Evolutionary conservation across 2,113 vertebrate genomes (phyloP).

Genomic region (Donacobius atricapilla): DNA sequence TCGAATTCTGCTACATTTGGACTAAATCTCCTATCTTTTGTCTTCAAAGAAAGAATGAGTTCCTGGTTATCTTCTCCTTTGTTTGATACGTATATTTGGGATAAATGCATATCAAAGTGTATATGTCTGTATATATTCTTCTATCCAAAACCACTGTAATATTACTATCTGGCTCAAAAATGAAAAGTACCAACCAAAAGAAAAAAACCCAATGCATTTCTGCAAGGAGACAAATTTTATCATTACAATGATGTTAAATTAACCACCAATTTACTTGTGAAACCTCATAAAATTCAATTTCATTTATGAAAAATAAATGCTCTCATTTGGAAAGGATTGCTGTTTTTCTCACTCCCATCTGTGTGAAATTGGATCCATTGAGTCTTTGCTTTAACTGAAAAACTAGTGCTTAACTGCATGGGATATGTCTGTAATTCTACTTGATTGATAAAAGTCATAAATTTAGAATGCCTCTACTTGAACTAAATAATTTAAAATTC

Average conservation of each 20-base stretch:
- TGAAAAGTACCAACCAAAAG: background rate
- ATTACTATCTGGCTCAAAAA: background rate
- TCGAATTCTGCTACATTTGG: background rate
- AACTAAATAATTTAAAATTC: conserved; percentile 35
- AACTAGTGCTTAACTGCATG: background rate
- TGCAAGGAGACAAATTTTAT: background rate
- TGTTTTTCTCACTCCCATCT: background rate
- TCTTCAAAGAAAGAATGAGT: background rate
- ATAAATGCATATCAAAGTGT: background rate
- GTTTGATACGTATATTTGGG: background rate
- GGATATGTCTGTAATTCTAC: conserved; percentile 6
- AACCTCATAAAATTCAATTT: conserved; percentile 33
- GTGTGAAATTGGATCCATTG: background rate
- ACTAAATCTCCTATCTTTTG: background rate
- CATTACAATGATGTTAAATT: background rate
- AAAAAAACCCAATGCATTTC: background rate
- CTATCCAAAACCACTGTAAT: background rate
- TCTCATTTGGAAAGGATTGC: background rate
- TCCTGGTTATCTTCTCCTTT: background rate
- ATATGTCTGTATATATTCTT: background rate
- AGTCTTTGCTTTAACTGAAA: background rate
- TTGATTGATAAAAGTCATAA: background rate
- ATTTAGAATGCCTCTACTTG: background rate
- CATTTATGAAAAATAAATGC: conserved; percentile 7
- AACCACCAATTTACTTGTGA: conserved; percentile 28